phyloP scores from a whole-genome alignment of 2,888 invertebrate genomes.

The Drosophila antonietae region DNA sequence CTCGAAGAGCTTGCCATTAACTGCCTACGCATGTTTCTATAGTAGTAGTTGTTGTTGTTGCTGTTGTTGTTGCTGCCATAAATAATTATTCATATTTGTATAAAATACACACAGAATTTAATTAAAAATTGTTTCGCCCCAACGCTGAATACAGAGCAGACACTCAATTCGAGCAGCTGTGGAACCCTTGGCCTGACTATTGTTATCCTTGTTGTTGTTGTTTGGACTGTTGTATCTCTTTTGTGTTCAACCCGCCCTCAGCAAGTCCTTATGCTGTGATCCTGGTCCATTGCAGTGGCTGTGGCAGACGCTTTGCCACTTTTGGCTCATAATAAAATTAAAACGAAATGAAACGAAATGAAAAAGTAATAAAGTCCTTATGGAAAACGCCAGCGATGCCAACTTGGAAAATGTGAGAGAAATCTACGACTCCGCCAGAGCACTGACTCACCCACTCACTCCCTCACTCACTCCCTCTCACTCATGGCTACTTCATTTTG shows the following conservation, averaged over 20 bases:
- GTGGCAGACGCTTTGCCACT: conserved; percentile 55
- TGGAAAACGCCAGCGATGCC: conserved; percentile 66
- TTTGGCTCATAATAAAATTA: conserved; percentile 80
- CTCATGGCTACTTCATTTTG: conserved; percentile 38
- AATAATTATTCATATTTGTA: conserved; percentile 82
- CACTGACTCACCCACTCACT: conserved; percentile 2
- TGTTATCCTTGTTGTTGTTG: conserved; percentile 27
- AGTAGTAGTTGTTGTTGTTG: conserved; percentile 27
- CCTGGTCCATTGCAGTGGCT: conserved; percentile 25
- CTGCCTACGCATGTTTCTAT: conserved; percentile 57
- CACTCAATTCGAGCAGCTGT: conserved; percentile 12
- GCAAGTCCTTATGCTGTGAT: conserved; percentile 9
- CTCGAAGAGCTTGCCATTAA: conserved; percentile 62
- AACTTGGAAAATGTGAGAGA: conserved; percentile 14
- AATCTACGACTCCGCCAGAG: conserved; percentile 24
- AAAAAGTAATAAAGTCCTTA: conserved; percentile 82
- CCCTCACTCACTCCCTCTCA: background rate
- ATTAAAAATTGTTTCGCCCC: conserved; percentile 75
- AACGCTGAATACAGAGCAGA: conserved; percentile 16
- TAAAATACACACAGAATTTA: conserved; percentile 80
- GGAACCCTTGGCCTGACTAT: conserved; percentile 21
- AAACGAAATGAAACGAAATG: conserved; percentile 81
- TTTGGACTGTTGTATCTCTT: conserved; percentile 52
- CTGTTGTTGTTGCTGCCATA: conserved; percentile 57
- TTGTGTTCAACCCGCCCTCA: conserved; percentile 46